Base-by-base conservation (phyloP, 2,888 invertebrate genomes). In the Thyatira batis region DNA sequence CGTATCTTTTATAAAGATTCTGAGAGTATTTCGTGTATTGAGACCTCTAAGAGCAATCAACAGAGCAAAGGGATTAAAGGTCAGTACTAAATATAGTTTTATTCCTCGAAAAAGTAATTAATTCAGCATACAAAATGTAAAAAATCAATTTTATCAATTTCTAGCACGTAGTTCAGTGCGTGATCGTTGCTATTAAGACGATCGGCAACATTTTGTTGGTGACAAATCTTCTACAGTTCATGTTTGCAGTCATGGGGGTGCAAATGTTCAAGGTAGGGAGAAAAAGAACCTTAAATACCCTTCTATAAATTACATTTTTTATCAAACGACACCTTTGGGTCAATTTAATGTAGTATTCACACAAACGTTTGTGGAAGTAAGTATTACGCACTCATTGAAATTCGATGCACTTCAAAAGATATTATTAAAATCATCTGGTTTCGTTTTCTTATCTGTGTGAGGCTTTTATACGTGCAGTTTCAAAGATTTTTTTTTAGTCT, bases 201-300 rank as follows among this genome's bases (percentile, higher is more conserved):
- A 98, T 98, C 93, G 99, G 99, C 93, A 99, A 99, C 95, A 99
- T 99, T 94, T 97, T 99, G 95, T 95, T 99, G 94, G 99, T 99
- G 93, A 99, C 99, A 92, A 98, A 98, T 93, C 97, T 99, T 87
- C 98, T 99, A 80, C 98, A 99, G 94, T 99, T 99, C 95, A 99
- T 99, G 99, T 99, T 99, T 93, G 99, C 99, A 84, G 99, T 99
- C 89, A 99, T 99, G 94, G 99, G 99, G 93, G 99, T 99, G 91
- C 99, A 99, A 94, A 96, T 99, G 91, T 99, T 99, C 95, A 99
- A 99, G 97, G 98, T 98, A 96, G 95, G 95, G 92, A 71, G 71
- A 55, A 70, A 53, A 45, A 57, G 44, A 50, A 49, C 27, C 50
- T 20, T 45, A 25, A 64, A 62, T 60, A 61, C 45, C 13, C 39